Evolutionary conservation across 2,113 vertebrate genomes (phyloP), one percentile per base, ranked within the genome.

Genomic region (Stegastes partitus): DNA sequence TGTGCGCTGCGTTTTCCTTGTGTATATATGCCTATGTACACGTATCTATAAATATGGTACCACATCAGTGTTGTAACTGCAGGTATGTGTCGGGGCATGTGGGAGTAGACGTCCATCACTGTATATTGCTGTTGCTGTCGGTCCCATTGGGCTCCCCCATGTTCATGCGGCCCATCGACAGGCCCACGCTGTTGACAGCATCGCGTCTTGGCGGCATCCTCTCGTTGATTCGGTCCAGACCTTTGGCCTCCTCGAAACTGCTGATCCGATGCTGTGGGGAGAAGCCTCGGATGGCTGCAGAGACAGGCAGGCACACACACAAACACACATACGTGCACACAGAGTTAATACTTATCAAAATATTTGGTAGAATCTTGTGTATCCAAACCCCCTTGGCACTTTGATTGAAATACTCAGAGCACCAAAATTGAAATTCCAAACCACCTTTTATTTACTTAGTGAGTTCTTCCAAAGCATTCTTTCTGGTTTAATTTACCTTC

Each of bases 81-180:
- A 79, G 65, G 72, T 72, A n/a, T 81, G 82, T 64, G 71, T 81
- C 55, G 65, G 84, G 61, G 75, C 66, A 18, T 56, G 66, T 79
- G 74, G 23, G 58, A 50, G 50, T 59, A 51, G 25, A 11, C n/a
- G 83, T 85, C 72, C 87, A 90, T 95, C 94, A 95, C 94, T 95
- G 93, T 82, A 95, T 93, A 93, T 95, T 95, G 93, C 95, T 95
- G 93, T 95, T 95, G 93, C 90, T 95, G 73, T 95, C 95, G 31
- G 95, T 95, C 62, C 95, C 95, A n/a, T 95, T 95, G 87, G 95
- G 92, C 82, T 95, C 94, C 7, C 92, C 91, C 92, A 94, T 93
- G 90, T 95, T 94, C 94, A 95, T 94, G 81, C 93, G 92, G 55
- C 94, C 94, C 93, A 95, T 94, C 6, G 94, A 95, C 79, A 94